Evolutionary conservation across 2,888 invertebrate species (phyloP).

Genomic region (Ernsta delagoae): DNA sequence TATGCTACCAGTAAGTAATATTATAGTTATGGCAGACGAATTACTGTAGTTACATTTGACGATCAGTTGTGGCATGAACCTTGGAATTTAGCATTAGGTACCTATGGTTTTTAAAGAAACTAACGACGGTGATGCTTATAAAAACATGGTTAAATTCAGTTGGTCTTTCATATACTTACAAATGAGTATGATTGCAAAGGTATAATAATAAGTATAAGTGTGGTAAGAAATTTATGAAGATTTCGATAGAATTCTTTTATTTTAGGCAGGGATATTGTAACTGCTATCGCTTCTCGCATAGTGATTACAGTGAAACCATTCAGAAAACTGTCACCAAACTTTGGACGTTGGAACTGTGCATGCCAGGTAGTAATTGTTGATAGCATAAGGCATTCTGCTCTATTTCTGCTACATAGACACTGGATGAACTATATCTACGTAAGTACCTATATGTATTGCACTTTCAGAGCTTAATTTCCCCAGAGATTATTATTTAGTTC

Average conservation of each 20-base stretch:
- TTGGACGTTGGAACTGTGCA: constrained; percentile 8
- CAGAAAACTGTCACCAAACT: constrained; percentile 19
- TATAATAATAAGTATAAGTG: no score
- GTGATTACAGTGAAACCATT: background rate
- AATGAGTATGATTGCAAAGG: no score
- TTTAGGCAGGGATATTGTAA: no score
- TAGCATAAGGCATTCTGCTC: constrained; percentile 10
- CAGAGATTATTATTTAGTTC: background rate
- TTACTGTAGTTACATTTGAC: background rate
- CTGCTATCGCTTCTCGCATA: background rate
- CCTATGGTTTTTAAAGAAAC: no score
- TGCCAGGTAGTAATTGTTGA: constrained; percentile 44
- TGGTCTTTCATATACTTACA: no score
- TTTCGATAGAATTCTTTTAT: no score
- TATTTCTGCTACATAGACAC: background rate
- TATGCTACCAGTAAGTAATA: background rate
- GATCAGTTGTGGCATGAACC: background rate
- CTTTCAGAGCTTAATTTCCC: constrained; percentile 3
- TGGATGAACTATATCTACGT: background rate
- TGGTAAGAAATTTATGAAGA: no score
- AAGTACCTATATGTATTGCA: background rate
- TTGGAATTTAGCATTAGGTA: no score
- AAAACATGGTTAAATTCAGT: no score
- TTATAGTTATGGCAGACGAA: background rate
- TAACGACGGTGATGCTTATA: no score